phyloP scores from a whole-genome alignment of 2,888 invertebrate species.

The Acanthosepion pharaonis region DNA sequence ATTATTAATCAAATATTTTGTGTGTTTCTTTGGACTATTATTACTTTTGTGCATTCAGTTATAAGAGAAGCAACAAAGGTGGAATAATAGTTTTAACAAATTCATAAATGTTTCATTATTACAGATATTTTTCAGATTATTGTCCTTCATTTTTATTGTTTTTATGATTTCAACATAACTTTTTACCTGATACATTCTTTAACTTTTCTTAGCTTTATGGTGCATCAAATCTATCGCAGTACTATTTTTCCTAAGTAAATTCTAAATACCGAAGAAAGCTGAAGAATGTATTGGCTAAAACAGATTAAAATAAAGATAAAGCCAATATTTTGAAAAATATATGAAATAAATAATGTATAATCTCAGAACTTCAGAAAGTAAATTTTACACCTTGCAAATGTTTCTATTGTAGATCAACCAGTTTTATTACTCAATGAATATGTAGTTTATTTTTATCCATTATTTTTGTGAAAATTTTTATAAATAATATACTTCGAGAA shows the following conservation, averaged over 20 bases:
- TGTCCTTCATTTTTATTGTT: background rate
- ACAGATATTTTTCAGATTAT: background rate
- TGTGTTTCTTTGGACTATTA: no score
- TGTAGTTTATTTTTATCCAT: background rate
- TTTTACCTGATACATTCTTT: background rate
- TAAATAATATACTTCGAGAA: background rate
- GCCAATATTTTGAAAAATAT: background rate
- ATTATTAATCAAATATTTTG: no score
- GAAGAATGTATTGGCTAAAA: background rate
- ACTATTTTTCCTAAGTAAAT: background rate
- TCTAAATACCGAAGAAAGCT: background rate
- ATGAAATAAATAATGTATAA: background rate
- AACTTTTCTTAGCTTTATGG: background rate
- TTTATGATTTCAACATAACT: no score
- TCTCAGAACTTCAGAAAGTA: background rate
- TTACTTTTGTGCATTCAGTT: no score
- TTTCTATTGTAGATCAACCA: background rate
- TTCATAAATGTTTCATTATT: background rate
- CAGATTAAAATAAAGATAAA: background rate
- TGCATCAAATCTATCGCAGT: background rate
- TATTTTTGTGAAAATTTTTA: background rate
- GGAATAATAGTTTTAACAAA: no score
- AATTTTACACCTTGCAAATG: background rate
- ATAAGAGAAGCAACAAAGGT: no score
- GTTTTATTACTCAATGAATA: background rate